Conservation (phyloP, 2,797 vertebrate species). For the Myotis planiceps region DNA sequence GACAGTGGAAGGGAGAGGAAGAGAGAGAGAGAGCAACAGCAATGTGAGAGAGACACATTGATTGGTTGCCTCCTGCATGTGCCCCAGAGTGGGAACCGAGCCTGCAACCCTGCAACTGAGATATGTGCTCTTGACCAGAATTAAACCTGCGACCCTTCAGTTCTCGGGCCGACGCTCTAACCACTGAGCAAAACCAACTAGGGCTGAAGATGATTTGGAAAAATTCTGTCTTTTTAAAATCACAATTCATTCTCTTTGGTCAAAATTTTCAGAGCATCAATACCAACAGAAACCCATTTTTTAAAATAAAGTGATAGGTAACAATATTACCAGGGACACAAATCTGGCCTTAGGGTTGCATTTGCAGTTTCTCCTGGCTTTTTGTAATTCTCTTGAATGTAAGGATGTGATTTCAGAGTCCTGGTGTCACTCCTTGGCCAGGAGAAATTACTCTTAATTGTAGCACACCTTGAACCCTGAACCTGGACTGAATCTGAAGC, state of each 20-base stretch:
- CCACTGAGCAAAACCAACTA: not conserved
- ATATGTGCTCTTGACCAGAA: too few species aligned
- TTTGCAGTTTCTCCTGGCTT: not conserved
- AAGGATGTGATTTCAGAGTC: not conserved
- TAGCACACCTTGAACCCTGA: not conserved
- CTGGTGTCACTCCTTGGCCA: not conserved
- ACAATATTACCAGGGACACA: not conserved
- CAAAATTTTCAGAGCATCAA: not conserved
- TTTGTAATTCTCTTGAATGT: not conserved
- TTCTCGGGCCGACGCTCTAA: too few species aligned
- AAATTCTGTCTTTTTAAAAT: conserved; percentile 32
- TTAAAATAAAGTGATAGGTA: not conserved
- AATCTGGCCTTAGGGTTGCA: not conserved
- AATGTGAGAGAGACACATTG: too few species aligned
- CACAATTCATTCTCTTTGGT: not conserved
- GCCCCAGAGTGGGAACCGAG: too few species aligned
- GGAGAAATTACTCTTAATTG: not conserved
- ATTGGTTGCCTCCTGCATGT: too few species aligned
- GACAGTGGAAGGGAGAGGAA: too few species aligned
- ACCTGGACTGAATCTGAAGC: not conserved
- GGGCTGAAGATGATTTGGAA: not conserved
- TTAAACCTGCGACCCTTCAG: too few species aligned
- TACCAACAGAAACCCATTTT: conserved; percentile 26
- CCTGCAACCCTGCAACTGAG: too few species aligned
- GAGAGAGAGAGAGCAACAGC: too few species aligned